Evolutionary conservation across 2,888 invertebrate genomes (phyloP), one percentile per base, ranked within the genome.

Genomic region (Lymantria monacha): DNA sequence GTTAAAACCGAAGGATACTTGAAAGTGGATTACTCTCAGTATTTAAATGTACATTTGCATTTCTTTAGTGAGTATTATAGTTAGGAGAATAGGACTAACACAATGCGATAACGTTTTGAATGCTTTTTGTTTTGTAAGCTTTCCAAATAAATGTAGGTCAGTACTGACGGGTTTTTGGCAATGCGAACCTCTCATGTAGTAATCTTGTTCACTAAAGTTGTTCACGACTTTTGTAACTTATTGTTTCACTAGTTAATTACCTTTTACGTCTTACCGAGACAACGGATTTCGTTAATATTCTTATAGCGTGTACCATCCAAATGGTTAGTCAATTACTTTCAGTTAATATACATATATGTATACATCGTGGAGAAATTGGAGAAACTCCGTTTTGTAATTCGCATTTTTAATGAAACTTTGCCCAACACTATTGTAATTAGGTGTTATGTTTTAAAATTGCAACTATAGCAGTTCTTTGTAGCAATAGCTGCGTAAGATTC

Each of bases 101-200:
- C 33, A 48, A 41, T 48, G 31, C 48, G 42, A 52, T 52, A 47
- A 44, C 53, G 60, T 30, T n/a, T 13, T 30, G 42, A 46, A 46
- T 42, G 30, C 43, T 47, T 44, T 44, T 45, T 43, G 50, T 45
- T 22, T 48, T 47, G 49, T 55, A 46, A 53, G 50, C 50, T 59
- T 61, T 68, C 53, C 57, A 67, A 60, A 48, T 52, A 49, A 56
- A 61, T 53, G 53, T 65, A 51, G 69, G 69, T 65, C 59, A 53
- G 48, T 48, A 22, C 49, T 49, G 30, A 46, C 44, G 30, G 48
- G 51, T 41, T 61, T 65, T 68, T 65, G 66, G 66, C 66, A 66
- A 57, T 51, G 46, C 37, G 11, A 46, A 30, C 30, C 1, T 45
- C 48, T 63, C 48, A 44, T 41, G 50, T 49, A 12, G 46, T 38